Percentiles rank a stretch among this genome's conserved stretches.
These are phyloP conservation scores for Drosophila lutescens DNA, from an alignment of 2,888 invertebrate species.

Conservation along the genomic window DNA sequence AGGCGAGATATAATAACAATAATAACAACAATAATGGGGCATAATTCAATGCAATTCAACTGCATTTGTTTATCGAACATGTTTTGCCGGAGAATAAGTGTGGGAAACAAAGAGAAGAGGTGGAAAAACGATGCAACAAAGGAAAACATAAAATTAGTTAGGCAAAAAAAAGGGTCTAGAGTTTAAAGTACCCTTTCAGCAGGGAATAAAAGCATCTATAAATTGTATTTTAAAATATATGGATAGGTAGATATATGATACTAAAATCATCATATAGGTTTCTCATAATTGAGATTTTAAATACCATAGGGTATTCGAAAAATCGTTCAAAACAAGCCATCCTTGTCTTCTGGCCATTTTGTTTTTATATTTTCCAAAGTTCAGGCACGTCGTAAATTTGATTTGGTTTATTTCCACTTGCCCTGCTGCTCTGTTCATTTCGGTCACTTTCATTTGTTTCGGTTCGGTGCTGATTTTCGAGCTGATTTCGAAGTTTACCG, in stretches of 20 bases:
- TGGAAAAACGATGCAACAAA: slow-evolving; percentile 9
- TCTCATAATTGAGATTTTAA: too few relatives aligned
- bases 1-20: slow-evolving; percentile 37
- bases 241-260: too few relatives aligned
- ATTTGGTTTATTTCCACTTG: slow-evolving; percentile 79
- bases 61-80: slow-evolving; percentile 72
- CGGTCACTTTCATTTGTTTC: slow-evolving; percentile 23
- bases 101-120: slow-evolving; percentile 7
- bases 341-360: neutral
- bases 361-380: slow-evolving; percentile 10
- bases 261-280: too few relatives aligned
- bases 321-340: neutral
- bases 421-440: slow-evolving; percentile 53
- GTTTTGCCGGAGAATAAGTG: slow-evolving; percentile 28
- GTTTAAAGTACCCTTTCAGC: neutral
- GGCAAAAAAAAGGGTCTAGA: neutral
- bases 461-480: slow-evolving; percentile 14
- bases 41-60: slow-evolving; percentile 73
- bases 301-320: neutral
- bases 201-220: too few relatives aligned
- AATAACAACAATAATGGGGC: slow-evolving; percentile 70
- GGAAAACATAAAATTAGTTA: neutral
- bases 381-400: slow-evolving; percentile 78
- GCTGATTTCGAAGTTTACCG: slow-evolving; percentile 34
- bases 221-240: too few relatives aligned